phyloP scores from a whole-genome alignment of 2,113 vertebrate species.

The Formicarius rufipectus region DNA sequence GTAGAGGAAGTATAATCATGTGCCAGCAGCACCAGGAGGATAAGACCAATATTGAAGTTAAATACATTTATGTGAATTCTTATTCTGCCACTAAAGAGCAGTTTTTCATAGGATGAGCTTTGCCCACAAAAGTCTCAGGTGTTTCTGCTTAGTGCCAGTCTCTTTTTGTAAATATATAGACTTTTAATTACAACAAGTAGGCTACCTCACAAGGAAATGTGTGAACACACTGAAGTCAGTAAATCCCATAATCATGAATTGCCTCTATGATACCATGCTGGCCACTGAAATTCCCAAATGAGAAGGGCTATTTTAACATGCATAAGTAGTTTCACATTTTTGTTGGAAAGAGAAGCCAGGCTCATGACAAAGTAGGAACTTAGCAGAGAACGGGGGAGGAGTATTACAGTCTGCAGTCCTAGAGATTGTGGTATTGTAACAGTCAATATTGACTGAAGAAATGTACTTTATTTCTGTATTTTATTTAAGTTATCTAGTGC shows the following conservation, averaged over 20 bases:
- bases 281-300: background rate
- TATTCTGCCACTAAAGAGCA: background rate
- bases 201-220: background rate
- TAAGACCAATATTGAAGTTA: constrained; percentile 22
- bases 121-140: background rate
- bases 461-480: background rate
- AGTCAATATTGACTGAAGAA: constrained; percentile 11
- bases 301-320: background rate
- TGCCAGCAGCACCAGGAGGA: constrained; percentile 38
- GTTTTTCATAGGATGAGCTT: constrained; percentile 25
- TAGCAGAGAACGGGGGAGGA: background rate
- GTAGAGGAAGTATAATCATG: constrained; percentile 6
- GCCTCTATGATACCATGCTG: background rate
- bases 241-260: constrained; percentile 58
- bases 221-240: constrained; percentile 52
- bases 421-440: background rate
- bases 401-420: background rate
- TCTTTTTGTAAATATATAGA: background rate
- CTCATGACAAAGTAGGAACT: background rate
- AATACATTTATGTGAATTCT: constrained; percentile 2
- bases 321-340: constrained; percentile 50
- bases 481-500: background rate
- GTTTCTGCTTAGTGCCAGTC: background rate
- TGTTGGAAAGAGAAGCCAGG: background rate
- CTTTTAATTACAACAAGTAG: constrained; percentile 29